Conservation (phyloP, 2,113 vertebrate species). For the Psilopogon haemacephalus region DNA sequence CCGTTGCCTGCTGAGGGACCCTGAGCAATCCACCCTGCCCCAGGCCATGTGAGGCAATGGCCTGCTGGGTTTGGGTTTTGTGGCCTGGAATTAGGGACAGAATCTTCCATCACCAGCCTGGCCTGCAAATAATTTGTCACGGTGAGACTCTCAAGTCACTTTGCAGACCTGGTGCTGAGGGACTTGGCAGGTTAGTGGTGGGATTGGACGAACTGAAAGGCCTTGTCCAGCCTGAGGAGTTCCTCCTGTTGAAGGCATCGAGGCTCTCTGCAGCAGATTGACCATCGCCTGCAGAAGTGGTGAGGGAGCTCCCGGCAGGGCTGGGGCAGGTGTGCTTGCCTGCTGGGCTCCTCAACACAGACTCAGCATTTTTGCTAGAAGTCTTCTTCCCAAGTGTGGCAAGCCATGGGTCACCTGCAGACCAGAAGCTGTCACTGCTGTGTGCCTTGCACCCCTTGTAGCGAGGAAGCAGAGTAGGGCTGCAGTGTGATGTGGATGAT, state of each 20-base stretch:
- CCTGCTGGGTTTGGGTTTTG: background rate
- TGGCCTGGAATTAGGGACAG: background rate
- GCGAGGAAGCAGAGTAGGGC: background rate
- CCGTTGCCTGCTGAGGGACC: background rate
- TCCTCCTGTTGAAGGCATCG: too few species aligned
- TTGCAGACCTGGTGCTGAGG: background rate
- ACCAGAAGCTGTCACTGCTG: background rate
- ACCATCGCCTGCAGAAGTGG: background rate
- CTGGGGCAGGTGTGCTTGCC: rapidly evolving
- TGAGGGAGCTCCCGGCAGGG: background rate
- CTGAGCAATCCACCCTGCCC: background rate
- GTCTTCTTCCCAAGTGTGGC: background rate
- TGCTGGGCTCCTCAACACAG: background rate
- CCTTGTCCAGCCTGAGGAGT: too few species aligned
- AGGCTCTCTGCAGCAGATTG: too few species aligned
- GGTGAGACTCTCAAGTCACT: background rate
- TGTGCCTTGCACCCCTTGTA: background rate
- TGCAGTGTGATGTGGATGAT: background rate
- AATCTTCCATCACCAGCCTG: background rate
- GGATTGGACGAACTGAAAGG: too few species aligned
- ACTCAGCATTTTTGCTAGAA: background rate
- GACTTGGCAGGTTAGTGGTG: rapidly evolving
- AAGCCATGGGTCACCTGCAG: background rate
- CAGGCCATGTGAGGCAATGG: background rate
- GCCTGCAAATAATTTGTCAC: background rate